These are phyloP conservation scores for Notodonta ziczac DNA, from an alignment of 2,888 invertebrate genomes.

Conservation along the genomic window DNA sequence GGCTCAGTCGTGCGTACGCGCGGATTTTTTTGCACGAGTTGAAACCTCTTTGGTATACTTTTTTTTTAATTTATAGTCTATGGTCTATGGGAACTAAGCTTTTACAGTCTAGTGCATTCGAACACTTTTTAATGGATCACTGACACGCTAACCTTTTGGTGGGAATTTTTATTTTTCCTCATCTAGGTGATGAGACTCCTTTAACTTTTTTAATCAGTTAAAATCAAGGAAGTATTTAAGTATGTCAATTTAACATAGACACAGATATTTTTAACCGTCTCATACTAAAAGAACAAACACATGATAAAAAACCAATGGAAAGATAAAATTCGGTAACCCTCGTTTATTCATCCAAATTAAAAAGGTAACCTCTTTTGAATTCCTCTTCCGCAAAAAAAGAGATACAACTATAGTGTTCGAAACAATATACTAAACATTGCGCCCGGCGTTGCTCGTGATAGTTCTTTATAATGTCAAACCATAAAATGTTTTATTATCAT, in stretches of 20 bases:
- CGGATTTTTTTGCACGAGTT: constrained; percentile 69
- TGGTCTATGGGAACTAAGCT: constrained; percentile 65
- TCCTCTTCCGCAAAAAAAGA: constrained; percentile 30
- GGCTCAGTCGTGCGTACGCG: constrained; percentile 65
- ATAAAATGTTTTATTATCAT: constrained; percentile 70
- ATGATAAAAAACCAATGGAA: too few relatives aligned
- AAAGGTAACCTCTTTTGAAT: constrained; percentile 24
- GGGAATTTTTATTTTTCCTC: constrained; percentile 18
- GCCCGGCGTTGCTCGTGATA: constrained; percentile 22
- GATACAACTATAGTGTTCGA: constrained; percentile 32
- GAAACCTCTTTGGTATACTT: constrained; percentile 47
- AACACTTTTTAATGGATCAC: constrained; percentile 40
- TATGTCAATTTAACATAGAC: too few relatives aligned
- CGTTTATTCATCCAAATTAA: constrained; percentile 13
- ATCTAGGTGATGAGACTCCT: too few relatives aligned
- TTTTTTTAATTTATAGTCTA: constrained; percentile 39
- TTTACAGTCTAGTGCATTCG: constrained; percentile 69
- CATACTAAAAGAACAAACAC: too few relatives aligned
- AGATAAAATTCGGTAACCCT: constrained; percentile 3
- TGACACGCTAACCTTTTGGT: constrained; percentile 45
- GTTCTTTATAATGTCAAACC: constrained; percentile 48
- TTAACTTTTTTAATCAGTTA: too few relatives aligned
- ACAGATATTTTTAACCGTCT: too few relatives aligned
- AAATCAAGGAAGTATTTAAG: too few relatives aligned
- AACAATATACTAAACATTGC: constrained; percentile 34